Percentiles rank a stretch among this genome's conserved stretches.
Conservation (phyloP, 2,113 vertebrate genomes). For the Mus musculus region GRCm39 chr4:111358001-111358500, state of each 20-base stretch:
- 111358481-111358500: no score
- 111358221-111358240: background rate
- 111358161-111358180: conserved; percentile 67
- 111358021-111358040: background rate
- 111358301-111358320: conserved; percentile 66
- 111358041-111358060: background rate
- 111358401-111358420: background rate
- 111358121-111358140: background rate
- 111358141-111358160: background rate
- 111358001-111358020: background rate
- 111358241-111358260: conserved; percentile 81
- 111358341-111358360: background rate
- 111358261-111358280: conserved; percentile 76
- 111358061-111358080: background rate
- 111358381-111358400: background rate
- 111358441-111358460: background rate
- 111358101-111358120: conserved; percentile 61
- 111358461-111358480: background rate
- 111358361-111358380: background rate
- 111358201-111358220: background rate
- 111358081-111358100: background rate
- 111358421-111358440: background rate
- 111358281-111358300: conserved; percentile 80
- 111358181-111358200: background rate
- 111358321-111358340: background rate